Base-by-base conservation (phyloP, 2,113 vertebrate genomes). In the Orthonyx spaldingii region DNA sequence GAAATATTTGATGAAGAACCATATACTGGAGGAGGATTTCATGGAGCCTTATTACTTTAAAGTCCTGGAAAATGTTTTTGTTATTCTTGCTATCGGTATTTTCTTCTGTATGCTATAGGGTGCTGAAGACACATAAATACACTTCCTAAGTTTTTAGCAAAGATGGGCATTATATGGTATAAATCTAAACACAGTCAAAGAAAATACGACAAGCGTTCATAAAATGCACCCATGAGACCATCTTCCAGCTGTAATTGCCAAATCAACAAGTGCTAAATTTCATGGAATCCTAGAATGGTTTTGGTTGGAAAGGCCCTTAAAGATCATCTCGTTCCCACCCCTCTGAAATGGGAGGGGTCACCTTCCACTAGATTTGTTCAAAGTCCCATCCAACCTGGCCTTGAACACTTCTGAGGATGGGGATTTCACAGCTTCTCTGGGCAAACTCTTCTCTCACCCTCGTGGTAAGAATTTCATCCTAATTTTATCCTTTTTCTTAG, bases 161-260 rank as follows among this genome's bases (percentile, higher is more conserved):
- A 87, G 66, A 12, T 60, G 4, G 44, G 9, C 47, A 27, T 75
- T 91, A 49, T 92, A 87, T 76, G 55, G 74, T 84, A 50, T 30
- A 89, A 47, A 61, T 72, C 70, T 60, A 85, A 88, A 95, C 39
- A 88, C 9, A 30, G 88, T 95, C 72, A 76, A 95, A 94, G 59
- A 91, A 88, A 86, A 72, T 3, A 5, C 20, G 23, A 42, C 6
- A 27, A 52, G 4, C 55, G 23, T 81, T 78, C 22, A 53, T 81
- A 85, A 93, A 97, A 88, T 1, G 4, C 33, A 93, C 3, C 4
- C 78, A 50, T 69, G 83, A 83, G 82, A 84, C 19, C 32, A 53
- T 39, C 41, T 83, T 83, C 50, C 90, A 64, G 53, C 18, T 69
- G 15, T 64, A n/a, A 55, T 27, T 92, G 94, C 69, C 41, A 84